Evolutionary conservation across 2,113 vertebrate genomes (phyloP).

Genomic region (Mirounga angustirostris): DNA sequence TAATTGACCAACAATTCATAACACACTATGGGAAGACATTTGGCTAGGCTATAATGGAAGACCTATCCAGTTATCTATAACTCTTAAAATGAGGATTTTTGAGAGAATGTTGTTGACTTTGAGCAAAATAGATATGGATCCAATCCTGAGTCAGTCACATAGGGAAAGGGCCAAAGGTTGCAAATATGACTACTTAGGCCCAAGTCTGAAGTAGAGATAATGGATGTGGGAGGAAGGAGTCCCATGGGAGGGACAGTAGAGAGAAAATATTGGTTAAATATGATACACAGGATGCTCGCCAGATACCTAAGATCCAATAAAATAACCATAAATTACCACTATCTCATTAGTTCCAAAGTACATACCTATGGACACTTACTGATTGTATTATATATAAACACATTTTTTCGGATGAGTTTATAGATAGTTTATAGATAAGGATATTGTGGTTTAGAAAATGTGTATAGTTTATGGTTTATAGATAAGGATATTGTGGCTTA

Average conservation of each 20-base stretch:
- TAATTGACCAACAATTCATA: not conserved
- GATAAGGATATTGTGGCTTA: not conserved
- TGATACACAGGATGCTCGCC: not conserved
- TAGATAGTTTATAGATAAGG: not conserved
- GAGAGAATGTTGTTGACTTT: not conserved
- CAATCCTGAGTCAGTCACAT: not conserved
- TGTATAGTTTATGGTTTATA: not conserved
- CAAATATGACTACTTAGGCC: not conserved
- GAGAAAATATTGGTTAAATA: not conserved
- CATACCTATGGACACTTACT: not conserved
- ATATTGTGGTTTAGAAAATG: not conserved
- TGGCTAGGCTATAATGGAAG: not conserved
- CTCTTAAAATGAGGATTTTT: not conserved
- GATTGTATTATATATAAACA: not conserved
- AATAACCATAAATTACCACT: not conserved
- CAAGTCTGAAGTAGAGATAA: not conserved
- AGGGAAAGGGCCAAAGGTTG: accelerated
- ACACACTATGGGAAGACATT: not conserved
- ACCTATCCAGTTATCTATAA: not conserved
- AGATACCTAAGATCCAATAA: not conserved
- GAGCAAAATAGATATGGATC: not conserved
- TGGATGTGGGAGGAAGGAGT: not conserved
- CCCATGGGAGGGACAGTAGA: accelerated
- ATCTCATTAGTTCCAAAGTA: not conserved
- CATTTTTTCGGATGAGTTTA: not conserved